phyloP scores from a whole-genome alignment of 2,888 invertebrate species.

The Penaeus monodon region DNA sequence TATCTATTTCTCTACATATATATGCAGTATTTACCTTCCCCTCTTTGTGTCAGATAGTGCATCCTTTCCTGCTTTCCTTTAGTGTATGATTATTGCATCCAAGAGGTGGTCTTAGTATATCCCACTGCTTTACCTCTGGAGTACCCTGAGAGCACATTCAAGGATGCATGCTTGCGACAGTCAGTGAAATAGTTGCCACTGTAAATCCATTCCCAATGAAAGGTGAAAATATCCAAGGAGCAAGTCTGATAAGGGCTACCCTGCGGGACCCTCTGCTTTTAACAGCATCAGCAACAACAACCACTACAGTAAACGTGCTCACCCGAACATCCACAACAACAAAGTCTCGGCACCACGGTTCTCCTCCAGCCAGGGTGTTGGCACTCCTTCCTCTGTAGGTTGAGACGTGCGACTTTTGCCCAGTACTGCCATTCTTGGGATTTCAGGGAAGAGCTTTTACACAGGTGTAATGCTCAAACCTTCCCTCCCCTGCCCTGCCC shows the following conservation, averaged over 20 bases:
- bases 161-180: conserved; percentile 60
- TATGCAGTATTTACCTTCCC: conserved; percentile 2
- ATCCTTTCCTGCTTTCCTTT: conserved; percentile 41
- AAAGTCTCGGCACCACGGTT: conserved; percentile 61
- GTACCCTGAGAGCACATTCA: conserved; percentile 49
- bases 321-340: conserved; percentile 62
- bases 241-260: conserved; percentile 57
- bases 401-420: conserved; percentile 55
- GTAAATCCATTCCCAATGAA: conserved; percentile 49
- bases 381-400: conserved; percentile 61
- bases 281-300: conserved; percentile 62
- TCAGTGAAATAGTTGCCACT: conserved; percentile 54
- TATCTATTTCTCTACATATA: neutral
- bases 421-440: conserved; percentile 44
- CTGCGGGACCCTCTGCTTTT: conserved; percentile 59
- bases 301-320: conserved; percentile 63
- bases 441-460: conserved; percentile 33
- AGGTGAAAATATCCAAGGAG: conserved; percentile 51
- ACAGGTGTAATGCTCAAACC: conserved; percentile 26
- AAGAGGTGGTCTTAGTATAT: conserved; percentile 60
- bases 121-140: conserved; percentile 35
- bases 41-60: conserved; percentile 41
- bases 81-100: conserved; percentile 45
- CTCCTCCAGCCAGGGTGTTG: conserved; percentile 63
- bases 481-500: too few relatives aligned